These are phyloP conservation scores for Nomia melanderi DNA, from an alignment of 1,140 invertebrate genomes.

Conservation along the genomic window DNA sequence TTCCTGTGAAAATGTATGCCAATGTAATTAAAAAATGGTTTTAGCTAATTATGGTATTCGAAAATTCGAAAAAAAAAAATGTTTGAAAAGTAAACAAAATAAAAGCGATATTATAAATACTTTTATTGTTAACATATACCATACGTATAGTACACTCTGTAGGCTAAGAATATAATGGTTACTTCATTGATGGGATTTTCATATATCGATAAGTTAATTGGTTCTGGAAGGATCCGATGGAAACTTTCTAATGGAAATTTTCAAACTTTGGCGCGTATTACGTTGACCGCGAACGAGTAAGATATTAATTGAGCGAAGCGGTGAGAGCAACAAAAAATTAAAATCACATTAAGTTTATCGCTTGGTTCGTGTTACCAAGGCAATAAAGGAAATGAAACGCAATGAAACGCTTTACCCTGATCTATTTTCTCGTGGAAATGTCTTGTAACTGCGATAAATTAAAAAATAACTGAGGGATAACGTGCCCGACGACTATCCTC, in stretches of 20 bases:
- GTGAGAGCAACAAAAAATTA: neutral
- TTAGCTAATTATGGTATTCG: too few relatives aligned
- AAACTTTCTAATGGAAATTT: constrained; percentile 7
- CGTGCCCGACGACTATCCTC: neutral
- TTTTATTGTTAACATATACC: too few relatives aligned
- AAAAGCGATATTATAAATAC: too few relatives aligned
- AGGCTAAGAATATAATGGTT: too few relatives aligned
- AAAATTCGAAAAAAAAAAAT: too few relatives aligned
- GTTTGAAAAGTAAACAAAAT: too few relatives aligned
- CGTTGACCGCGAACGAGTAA: neutral
- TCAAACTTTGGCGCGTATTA: neutral
- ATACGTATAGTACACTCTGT: neutral
- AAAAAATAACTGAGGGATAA: constrained; percentile 18
- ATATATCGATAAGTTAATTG: too few relatives aligned
- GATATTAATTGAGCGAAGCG: neutral
- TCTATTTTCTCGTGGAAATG: constrained; percentile 13
- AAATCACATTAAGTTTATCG: neutral
- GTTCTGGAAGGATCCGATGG: neutral
- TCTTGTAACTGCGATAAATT: constrained; percentile 18
- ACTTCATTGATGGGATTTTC: too few relatives aligned
- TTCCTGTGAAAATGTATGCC: too few relatives aligned
- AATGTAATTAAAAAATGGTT: too few relatives aligned
- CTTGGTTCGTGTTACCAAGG: neutral
- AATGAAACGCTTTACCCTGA: neutral
- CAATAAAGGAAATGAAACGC: constrained; percentile 3